A percentile compares a stretch with the other conserved stretches of the same genome.
Conservation (phyloP, 2,113 vertebrate genomes). For the Prietella phreatophila region DNA sequence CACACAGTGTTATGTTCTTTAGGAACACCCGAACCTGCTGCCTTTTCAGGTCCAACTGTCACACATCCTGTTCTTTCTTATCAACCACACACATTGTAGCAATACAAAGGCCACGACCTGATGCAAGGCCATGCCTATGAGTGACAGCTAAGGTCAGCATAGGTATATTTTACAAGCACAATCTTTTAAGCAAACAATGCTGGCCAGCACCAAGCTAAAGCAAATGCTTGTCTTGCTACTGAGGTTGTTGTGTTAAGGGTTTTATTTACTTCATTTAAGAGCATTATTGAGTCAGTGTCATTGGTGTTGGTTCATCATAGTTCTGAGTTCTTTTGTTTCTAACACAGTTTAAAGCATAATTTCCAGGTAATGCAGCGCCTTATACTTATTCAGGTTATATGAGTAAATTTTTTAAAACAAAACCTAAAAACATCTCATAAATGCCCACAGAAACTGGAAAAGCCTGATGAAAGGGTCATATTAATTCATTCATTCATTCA, state of each 20-base stretch:
- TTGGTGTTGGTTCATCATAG: not conserved
- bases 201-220: not conserved
- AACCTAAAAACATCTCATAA: not conserved
- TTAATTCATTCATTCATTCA: not conserved
- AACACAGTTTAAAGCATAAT: not conserved
- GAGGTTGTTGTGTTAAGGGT: not conserved
- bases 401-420: not conserved
- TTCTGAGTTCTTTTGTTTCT: not conserved
- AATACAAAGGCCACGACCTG: constrained; percentile 26
- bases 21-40: constrained; percentile 3
- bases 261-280: not conserved
- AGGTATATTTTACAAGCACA: not conserved
- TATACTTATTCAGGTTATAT: not conserved
- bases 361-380: not conserved
- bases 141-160: constrained; percentile 38
- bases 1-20: not conserved
- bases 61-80: constrained; percentile 7
- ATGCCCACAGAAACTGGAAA: not conserved
- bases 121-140: constrained; percentile 23
- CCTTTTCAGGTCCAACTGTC: constrained; percentile 7
- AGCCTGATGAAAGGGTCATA: not conserved
- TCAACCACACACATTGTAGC: constrained; percentile 26
- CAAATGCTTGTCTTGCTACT: not conserved
- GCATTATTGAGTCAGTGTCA: not conserved
- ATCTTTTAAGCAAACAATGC: not conserved